Percentiles rank a stretch among this genome's conserved stretches.
Evolutionary conservation across 2,113 vertebrate genomes (phyloP).

Genomic region (Cottus gobio): DNA sequence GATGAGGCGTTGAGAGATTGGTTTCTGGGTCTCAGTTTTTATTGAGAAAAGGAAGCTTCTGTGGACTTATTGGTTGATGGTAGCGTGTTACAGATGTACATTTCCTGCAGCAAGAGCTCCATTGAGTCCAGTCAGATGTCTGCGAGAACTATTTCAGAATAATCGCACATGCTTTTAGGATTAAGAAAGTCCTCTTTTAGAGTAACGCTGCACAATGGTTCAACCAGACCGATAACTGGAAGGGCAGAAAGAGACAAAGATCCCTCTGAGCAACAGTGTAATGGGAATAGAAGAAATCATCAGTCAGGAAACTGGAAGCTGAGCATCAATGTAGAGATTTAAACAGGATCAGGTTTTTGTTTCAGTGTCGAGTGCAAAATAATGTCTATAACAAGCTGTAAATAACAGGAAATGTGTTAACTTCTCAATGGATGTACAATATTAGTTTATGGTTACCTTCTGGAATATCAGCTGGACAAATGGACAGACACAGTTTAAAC

Average conservation of each 20-base stretch:
- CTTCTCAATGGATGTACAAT: background rate
- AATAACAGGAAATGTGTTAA: background rate
- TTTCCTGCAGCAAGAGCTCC: background rate
- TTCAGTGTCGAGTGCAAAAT: background rate
- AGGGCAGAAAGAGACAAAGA: background rate
- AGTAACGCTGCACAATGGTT: background rate
- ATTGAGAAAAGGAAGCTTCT: no score
- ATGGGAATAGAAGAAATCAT: background rate
- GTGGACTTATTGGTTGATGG: no score
- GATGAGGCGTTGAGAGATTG: no score
- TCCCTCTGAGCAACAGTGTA: background rate
- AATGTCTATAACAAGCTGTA: no score
- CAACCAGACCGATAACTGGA: background rate
- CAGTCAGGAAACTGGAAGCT: background rate
- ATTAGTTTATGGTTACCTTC: background rate
- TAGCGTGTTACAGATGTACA: background rate
- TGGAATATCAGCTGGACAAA: background rate
- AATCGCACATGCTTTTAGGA: background rate
- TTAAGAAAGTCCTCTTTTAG: background rate
- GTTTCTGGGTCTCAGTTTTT: no score
- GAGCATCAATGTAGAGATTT: background rate
- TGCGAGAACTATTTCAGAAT: background rate
- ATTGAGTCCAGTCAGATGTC: background rate
- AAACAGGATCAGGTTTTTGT: background rate
- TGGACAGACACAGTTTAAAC: background rate